Base-by-base conservation (phyloP, 2,888 invertebrate genomes). In the Conops quadrifasciatus region DNA sequence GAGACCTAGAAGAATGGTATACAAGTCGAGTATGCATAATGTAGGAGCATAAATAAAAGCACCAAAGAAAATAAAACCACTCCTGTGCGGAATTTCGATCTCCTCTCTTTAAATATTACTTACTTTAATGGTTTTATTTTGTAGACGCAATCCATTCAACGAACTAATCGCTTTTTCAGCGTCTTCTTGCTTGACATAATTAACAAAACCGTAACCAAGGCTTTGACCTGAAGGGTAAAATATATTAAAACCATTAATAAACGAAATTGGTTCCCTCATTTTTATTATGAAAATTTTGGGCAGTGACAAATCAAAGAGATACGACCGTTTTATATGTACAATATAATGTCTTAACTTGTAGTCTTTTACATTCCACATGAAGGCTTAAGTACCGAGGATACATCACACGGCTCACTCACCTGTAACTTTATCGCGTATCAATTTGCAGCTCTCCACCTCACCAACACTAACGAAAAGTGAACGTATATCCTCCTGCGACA, bases 41-140 rank as follows among this genome's bases (percentile, higher is more conserved):
- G 9, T n/a, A 36, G 4, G 9, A 36, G 4, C 9, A 36, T 36
- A 36, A 36, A 36, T 36, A 36, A 36, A 36, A 36, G 9, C 4
- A 36, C 9, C 4, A 36, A 36, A 7, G 9, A 36, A 36, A 4
- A 36, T 7, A 4, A 36, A 36, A 36, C 4, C 9, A 36, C 9
- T 36, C 9, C 9, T 36, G 36, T 36, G 9, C 9, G 36, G 9
- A 9, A 36, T n/a, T n/a, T n/a, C n/a, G n/a, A 36, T 36, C 9
- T 36, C 9, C 36, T 36, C 5, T 36, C 9, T 9, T 36, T 43
- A 11, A 19, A 7, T 7, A 2, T 30, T 45, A 74, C 79, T 75
- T 86, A 96, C 97, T 93, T 98, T 99, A 85, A 99, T 99, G 72
- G 98, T 99, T 91, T 99, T 99, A 88, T 99, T 99, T 88, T 99